A percentile compares a stretch with the other conserved stretches of the same genome.
Conservation (phyloP, 2,797 vertebrate genomes). For the Sebastes kiyomatsui region DNA sequence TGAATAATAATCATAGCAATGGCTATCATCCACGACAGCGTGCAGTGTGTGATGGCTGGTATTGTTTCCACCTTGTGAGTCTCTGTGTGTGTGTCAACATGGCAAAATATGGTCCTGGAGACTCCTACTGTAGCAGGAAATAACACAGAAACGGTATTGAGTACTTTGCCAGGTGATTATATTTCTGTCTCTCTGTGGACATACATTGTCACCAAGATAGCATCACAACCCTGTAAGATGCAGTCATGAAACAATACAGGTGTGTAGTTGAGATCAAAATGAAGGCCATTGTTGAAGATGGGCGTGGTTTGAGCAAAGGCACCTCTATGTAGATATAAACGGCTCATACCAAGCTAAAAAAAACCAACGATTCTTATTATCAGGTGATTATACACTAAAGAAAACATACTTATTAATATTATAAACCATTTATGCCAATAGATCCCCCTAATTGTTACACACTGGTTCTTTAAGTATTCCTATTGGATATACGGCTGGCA, state of each 20-base stretch:
- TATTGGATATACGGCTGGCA: background rate
- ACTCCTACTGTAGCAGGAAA: no score
- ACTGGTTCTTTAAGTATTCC: background rate
- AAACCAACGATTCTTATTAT: no score
- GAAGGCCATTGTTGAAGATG: background rate
- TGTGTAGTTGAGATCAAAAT: background rate
- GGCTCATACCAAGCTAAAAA: no score
- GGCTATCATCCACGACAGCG: background rate
- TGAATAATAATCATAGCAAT: background rate
- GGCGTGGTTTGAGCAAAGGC: background rate
- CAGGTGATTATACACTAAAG: no score
- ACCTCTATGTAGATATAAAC: no score
- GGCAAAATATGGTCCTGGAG: background rate
- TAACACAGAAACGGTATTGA: background rate
- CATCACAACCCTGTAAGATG: background rate
- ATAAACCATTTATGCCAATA: no score
- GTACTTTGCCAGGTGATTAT: background rate
- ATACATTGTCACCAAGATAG: background rate
- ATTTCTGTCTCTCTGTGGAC: background rate
- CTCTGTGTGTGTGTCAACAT: background rate
- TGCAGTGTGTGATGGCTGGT: background rate
- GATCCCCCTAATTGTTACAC: no score
- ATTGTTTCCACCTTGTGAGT: background rate
- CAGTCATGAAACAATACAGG: background rate
- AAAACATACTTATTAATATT: no score